phyloP scores from a whole-genome alignment of 2,113 vertebrate species.

The Eolophus roseicapilla region DNA sequence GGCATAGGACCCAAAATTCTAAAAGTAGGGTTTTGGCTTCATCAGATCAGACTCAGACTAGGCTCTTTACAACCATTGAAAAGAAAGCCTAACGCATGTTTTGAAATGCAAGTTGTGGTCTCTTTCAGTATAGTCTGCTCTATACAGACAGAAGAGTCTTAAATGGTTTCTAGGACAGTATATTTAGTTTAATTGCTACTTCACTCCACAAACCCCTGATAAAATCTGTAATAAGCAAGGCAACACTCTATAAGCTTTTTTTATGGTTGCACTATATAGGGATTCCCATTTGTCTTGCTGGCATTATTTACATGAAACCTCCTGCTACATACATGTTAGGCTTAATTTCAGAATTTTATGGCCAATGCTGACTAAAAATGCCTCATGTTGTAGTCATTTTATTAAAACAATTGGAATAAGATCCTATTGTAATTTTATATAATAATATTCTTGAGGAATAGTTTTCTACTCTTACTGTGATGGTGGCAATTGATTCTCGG shows the following conservation, averaged over 20 bases:
- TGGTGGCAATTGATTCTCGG: background rate
- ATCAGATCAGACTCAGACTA: background rate
- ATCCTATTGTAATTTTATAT: background rate
- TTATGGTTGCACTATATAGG: background rate
- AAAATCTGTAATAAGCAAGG: conserved; percentile 29
- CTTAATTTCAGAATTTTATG: conserved; percentile 5
- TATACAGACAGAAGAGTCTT: background rate
- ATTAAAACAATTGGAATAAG: background rate
- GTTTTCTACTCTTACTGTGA: background rate
- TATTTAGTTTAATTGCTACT: conserved; percentile 23
- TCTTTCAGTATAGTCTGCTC: background rate
- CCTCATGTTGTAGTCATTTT: background rate
- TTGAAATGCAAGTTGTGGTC: background rate
- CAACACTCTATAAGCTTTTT: background rate
- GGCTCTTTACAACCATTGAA: background rate
- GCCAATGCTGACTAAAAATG: background rate
- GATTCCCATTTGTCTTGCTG: conserved; percentile 15
- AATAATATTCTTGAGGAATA: background rate
- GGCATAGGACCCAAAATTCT: background rate
- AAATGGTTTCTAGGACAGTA: conserved; percentile 19
- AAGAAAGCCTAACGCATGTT: background rate
- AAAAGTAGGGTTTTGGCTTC: background rate
- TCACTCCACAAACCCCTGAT: background rate
- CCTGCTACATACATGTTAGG: background rate
- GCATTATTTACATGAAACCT: conserved; percentile 7